A percentile compares a stretch with the other conserved stretches of the same genome.
phyloP scores from a whole-genome alignment of 2,888 invertebrate species.

The Leptopilina myrica region DNA sequence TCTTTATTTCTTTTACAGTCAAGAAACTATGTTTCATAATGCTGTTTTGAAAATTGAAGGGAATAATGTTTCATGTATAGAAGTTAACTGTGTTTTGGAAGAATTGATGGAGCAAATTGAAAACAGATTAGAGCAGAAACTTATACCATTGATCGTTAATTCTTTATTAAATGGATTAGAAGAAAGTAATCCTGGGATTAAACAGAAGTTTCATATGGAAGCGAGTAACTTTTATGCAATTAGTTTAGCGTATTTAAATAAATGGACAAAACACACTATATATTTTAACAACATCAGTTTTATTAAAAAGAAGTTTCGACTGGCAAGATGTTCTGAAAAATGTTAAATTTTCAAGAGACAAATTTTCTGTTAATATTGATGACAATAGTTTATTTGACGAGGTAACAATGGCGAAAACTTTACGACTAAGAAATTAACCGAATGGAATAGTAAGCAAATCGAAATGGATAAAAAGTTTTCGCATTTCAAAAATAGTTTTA shows the following conservation, averaged over 20 bases:
- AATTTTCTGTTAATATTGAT: not conserved
- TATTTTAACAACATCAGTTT: conserved; percentile 32
- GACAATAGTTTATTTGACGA: not conserved
- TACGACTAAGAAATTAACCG: not conserved
- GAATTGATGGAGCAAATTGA: not conserved
- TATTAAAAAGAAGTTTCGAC: not conserved
- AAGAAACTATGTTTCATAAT: conserved; percentile 49
- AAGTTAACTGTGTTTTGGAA: conserved; percentile 15
- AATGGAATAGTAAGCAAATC: not conserved
- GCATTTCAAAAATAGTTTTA: conserved; percentile 40
- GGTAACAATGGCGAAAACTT: not conserved
- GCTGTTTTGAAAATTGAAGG: conserved; percentile 49
- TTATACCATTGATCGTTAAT: not conserved
- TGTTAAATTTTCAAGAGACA: not conserved
- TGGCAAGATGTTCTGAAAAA: not conserved
- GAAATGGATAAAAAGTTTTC: conserved; percentile 26
- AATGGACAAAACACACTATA: conserved; percentile 1
- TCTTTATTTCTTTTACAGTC: conserved; percentile 51
- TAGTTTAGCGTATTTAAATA: conserved; percentile 1
- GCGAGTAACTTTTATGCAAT: conserved; percentile 1
- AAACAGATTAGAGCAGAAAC: not conserved
- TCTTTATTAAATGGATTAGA: not conserved
- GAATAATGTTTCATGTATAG: conserved; percentile 41
- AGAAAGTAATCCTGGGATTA: conserved; percentile 16
- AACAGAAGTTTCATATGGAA: not conserved